Conservation (phyloP, 2,888 invertebrate species). For the Agriopis leucophaearia region DNA sequence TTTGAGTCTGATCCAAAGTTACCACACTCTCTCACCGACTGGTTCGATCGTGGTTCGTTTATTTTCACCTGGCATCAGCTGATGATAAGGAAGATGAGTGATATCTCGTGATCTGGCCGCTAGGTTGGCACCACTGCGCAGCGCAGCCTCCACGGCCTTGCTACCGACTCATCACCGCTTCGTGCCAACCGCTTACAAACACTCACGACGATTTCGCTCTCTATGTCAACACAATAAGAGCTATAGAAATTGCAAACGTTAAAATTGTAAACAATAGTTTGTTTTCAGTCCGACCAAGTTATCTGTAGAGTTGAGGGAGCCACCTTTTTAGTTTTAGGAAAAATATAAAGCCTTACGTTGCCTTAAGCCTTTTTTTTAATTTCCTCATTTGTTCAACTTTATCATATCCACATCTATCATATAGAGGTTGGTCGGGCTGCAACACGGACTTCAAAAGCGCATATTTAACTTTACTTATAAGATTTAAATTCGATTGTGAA, state of each 20-base stretch:
- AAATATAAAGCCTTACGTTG: not conserved
- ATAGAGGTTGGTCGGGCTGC: not conserved
- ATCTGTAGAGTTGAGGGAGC: not conserved
- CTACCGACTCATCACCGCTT: conserved; percentile 52
- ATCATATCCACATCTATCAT: too few relatives aligned
- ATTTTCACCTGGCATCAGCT: conserved; percentile 73
- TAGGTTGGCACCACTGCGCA: conserved; percentile 77
- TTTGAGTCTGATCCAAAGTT: conserved; percentile 49
- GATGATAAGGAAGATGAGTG: conserved; percentile 80
- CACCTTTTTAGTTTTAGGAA: not conserved
- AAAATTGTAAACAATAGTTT: conserved; percentile 9
- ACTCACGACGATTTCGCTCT: conserved; percentile 5
- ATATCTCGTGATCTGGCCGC: conserved; percentile 79
- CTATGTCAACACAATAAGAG: conserved; percentile 9
- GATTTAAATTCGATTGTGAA: conserved; percentile 1
- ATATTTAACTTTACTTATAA: not conserved
- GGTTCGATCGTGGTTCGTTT: conserved; percentile 55
- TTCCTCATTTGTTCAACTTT: not conserved
- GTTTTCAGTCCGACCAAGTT: conserved; percentile 5
- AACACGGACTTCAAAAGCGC: not conserved
- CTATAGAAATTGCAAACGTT: conserved; percentile 7
- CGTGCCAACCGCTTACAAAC: conserved; percentile 24
- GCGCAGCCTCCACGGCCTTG: conserved; percentile 75
- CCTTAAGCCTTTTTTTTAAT: not conserved
- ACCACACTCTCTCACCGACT: conserved; percentile 53